These are phyloP conservation scores for Meliscaeva auricollis DNA, from an alignment of 2,888 invertebrate species.

Conservation along the genomic window DNA sequence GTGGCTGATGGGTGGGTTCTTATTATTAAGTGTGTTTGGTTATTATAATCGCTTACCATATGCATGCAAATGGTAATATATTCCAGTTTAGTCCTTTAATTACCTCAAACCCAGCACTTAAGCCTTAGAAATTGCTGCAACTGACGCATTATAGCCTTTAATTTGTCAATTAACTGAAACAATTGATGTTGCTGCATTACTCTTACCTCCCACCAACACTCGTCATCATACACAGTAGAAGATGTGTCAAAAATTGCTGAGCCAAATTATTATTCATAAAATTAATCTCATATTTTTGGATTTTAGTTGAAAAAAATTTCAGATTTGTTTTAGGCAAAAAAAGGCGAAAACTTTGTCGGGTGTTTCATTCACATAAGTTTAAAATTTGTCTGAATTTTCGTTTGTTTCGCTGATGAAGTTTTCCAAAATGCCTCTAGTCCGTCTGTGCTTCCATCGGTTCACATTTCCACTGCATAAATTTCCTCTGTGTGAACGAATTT, in stretches of 20 bases:
- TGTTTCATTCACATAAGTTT: no score
- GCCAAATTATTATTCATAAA: not conserved
- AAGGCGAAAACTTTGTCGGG: no score
- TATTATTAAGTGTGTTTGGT: conserved; percentile 15
- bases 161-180: conserved; percentile 78
- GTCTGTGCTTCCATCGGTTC: no score
- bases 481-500: no score
- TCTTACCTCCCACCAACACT: conserved; percentile 20
- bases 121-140: conserved; percentile 64
- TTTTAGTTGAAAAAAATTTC: not conserved
- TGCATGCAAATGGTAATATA: conserved; percentile 32
- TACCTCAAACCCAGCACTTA: conserved; percentile 28
- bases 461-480: no score
- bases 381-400: no score
- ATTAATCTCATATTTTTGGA: not conserved
- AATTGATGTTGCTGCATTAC: conserved; percentile 67
- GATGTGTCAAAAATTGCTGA: not conserved
- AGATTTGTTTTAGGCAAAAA: not conserved
- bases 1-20: not conserved
- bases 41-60: conserved; percentile 20
- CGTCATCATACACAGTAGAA: conserved; percentile 14
- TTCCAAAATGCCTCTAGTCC: no score
- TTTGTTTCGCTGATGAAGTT: no score
- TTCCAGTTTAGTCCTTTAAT: conserved; percentile 56
- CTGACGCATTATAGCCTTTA: conserved; percentile 77